Percentiles rank a stretch among this genome's conserved stretches.
These are phyloP conservation scores for Schizopygopsis pylzovi DNA, from an alignment of 2,797 vertebrate species.

Conservation along the genomic window DNA sequence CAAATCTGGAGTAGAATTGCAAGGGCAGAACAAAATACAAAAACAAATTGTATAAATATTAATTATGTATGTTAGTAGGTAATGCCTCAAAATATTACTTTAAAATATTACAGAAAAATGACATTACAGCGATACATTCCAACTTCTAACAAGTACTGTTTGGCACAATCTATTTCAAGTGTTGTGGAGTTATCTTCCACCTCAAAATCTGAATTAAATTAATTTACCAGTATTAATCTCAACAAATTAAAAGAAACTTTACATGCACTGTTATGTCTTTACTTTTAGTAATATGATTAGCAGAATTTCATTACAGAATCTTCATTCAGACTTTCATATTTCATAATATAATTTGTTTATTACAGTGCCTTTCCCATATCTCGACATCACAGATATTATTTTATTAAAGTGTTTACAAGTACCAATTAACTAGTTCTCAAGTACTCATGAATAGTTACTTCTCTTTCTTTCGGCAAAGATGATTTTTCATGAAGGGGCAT, in stretches of 20 bases:
- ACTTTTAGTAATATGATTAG: neutral
- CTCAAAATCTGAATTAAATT: neutral
- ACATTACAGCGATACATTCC: neutral
- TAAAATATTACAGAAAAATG: neutral
- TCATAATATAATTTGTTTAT: neutral
- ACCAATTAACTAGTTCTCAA: neutral
- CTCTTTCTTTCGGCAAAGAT: constrained; percentile 49
- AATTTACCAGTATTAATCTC: neutral
- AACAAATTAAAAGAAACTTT: neutral
- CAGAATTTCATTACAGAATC: neutral
- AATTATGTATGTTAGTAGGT: neutral
- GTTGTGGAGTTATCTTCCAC: neutral
- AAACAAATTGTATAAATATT: neutral
- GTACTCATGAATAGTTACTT: neutral
- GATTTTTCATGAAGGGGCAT: constrained; percentile 64
- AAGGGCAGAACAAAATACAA: neutral
- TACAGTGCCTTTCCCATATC: neutral
- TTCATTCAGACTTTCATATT: too few relatives aligned
- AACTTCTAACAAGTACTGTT: neutral
- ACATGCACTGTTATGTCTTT: neutral
- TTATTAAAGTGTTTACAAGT: neutral
- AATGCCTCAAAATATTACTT: neutral
- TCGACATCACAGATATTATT: neutral
- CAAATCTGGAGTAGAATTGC: neutral
- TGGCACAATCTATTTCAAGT: neutral